Conservation (phyloP, 2,113 vertebrate genomes). For the Motacilla alba region DNA sequence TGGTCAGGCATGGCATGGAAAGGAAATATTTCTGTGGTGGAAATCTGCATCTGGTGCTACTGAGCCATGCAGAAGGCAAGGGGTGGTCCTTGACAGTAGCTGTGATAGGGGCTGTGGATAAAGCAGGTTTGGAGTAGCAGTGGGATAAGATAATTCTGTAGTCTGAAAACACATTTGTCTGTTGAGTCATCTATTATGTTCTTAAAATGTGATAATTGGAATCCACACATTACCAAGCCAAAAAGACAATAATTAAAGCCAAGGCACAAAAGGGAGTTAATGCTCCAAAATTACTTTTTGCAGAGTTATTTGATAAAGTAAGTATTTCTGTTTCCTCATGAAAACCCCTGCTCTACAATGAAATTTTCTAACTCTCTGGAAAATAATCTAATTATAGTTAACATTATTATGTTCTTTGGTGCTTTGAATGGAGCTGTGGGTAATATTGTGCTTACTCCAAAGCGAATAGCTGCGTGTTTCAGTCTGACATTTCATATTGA, state of each 20-base stretch:
- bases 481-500: background rate
- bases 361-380: slow-evolving; percentile 10
- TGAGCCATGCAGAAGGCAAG: background rate
- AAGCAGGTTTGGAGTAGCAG: background rate
- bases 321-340: background rate
- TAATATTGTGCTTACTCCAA: slow-evolving; percentile 23
- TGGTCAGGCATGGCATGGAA: background rate
- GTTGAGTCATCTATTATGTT: background rate
- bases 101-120: background rate
- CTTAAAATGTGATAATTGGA: background rate
- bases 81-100: background rate
- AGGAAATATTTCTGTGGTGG: background rate
- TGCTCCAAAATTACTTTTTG: background rate
- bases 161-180: background rate
- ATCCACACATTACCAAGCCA: background rate
- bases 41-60: background rate
- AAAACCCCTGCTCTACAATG: background rate
- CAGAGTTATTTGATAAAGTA: background rate
- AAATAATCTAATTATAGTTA: slow-evolving; percentile 52
- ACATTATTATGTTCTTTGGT: slow-evolving; percentile 9
- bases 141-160: background rate
- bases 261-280: background rate
- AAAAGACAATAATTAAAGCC: slow-evolving; percentile 8
- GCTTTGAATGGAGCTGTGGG: slow-evolving; percentile 24
- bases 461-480: background rate